Evolutionary conservation across 2,888 invertebrate genomes (phyloP).

Genomic region (Cerceris rybyensis): DNA sequence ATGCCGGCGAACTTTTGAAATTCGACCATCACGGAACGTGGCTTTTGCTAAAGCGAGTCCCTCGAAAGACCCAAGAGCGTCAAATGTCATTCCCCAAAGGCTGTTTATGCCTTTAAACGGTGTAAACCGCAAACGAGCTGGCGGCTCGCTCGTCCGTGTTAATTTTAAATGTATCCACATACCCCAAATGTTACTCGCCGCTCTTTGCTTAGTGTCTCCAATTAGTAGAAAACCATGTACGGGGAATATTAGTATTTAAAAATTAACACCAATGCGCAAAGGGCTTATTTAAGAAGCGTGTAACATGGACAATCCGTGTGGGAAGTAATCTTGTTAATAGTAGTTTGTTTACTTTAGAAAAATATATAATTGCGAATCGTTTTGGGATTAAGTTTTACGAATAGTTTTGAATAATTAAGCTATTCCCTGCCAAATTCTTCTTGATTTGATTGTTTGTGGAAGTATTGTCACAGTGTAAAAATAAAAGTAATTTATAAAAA

Average conservation of each 20-base stretch:
- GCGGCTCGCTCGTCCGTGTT: constrained; percentile 49
- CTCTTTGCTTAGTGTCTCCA: constrained; percentile 12
- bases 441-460: too few relatives aligned
- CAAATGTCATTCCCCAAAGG: constrained; percentile 69
- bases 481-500: too few relatives aligned
- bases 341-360: too few relatives aligned
- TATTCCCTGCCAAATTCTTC: too few relatives aligned
- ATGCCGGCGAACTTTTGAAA: constrained; percentile 70
- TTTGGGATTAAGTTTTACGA: too few relatives aligned
- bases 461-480: too few relatives aligned
- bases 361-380: too few relatives aligned
- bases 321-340: too few relatives aligned
- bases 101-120: constrained; percentile 66
- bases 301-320: background rate
- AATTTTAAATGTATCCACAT: constrained; percentile 57
- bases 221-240: constrained; percentile 49
- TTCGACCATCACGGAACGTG: constrained; percentile 49
- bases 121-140: constrained; percentile 51
- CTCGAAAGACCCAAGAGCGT: constrained; percentile 61
- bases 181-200: constrained; percentile 11
- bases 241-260: constrained; percentile 16
- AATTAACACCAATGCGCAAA: constrained; percentile 16
- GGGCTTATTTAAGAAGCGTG: background rate
- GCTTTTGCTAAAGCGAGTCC: constrained; percentile 61
- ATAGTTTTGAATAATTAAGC: too few relatives aligned